Evolutionary conservation across 2,888 invertebrate species (phyloP).

Genomic region (Chaetogeoica ovagalla): DNA sequence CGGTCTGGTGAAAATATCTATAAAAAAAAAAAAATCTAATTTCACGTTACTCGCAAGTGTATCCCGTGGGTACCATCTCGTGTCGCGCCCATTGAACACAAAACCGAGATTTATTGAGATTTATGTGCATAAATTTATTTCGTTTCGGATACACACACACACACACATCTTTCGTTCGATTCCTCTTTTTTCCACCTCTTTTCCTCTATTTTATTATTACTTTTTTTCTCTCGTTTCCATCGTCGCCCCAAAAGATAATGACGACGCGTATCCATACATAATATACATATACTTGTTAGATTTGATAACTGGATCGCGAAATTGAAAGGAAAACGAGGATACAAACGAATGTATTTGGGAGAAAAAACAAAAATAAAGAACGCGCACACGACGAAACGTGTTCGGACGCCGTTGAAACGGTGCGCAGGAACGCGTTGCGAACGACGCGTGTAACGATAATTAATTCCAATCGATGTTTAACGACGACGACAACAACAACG

Average conservation of each 20-base stretch:
- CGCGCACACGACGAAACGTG: no score
- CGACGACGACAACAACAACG: no score
- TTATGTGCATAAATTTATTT: constrained; percentile 40
- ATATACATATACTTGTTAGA: constrained; percentile 38
- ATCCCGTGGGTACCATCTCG: constrained; percentile 36
- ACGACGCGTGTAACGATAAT: no score
- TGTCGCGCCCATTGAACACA: constrained; percentile 17
- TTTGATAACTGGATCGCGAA: constrained; percentile 37
- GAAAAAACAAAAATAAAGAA: background rate
- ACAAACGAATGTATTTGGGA: background rate
- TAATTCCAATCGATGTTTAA: no score
- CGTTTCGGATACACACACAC: background rate
- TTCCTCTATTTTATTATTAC: no score
- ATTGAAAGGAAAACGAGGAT: background rate
- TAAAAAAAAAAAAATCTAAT: constrained; percentile 33
- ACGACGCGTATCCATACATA: no score
- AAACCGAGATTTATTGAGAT: constrained; percentile 36
- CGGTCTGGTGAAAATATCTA: constrained; percentile 4
- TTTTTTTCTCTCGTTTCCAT: no score
- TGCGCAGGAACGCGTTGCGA: no score
- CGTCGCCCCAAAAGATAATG: constrained; percentile 18
- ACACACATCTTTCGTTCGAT: background rate
- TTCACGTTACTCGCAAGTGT: background rate
- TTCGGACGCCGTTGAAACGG: no score
- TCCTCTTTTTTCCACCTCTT: constrained; percentile 8